Base-by-base conservation (phyloP, 2,113 vertebrate genomes). In the Crotalus viridis region DNA sequence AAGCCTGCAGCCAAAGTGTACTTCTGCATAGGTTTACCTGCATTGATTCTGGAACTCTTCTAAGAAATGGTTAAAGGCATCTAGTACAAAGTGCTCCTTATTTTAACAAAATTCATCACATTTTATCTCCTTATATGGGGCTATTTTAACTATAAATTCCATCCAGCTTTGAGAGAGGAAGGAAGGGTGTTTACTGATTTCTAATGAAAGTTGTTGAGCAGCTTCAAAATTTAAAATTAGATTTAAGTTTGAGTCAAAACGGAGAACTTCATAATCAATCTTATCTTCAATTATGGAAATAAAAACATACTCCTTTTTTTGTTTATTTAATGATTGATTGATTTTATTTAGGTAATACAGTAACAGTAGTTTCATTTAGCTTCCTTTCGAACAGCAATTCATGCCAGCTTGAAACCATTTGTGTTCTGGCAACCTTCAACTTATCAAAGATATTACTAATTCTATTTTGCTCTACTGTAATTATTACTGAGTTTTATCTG, bases 291-390 rank as follows among this genome's bases (percentile, higher is more conserved):
- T 88, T 88, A 88, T 1, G 55, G 12, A 87, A 87, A 43, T 28
- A 93, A 10, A 52, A 69, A 85, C 24, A 39, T 56, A 89, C 24
- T 54, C 74, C 51, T 92, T 43, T 26, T 26, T 93, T 93, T 3
- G 93, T 88, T 87, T 85, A 21, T 12, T 89, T 9, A 39, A 90
- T 59, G 69, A 54, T 52, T 81, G 91, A 5, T 88, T 64, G 54
- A 46, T 92, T 93, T 46, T 93, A 91, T 91, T 87, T 48, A 64
- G 39, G 46, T 88, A 94, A 93, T 74, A 54, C 48, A 52, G 59
- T 9, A n/a, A 64, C 28, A 13, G 48, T 64, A 90, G 28, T n/a
- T 22, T 61, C 55, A 46, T 61, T 89, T 59, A 39, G 22, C 56
- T 59, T 26, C 33, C 24, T 61, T 89, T 22, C 3, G 0, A 15